Conservation (phyloP, 1,140 invertebrate genomes). For the Stenopsyche tienmushanensis region DNA sequence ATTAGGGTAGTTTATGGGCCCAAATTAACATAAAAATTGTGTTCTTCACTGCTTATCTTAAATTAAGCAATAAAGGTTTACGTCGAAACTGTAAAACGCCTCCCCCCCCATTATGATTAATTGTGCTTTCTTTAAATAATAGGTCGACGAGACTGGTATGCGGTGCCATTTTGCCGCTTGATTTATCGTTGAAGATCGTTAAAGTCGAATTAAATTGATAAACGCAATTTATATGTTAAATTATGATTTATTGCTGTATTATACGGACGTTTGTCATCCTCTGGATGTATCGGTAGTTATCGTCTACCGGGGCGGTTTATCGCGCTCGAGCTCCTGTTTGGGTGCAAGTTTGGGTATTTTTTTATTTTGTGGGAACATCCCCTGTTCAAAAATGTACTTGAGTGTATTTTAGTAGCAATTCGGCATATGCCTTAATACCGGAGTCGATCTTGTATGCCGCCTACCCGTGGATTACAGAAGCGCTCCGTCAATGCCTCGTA, state of each 20-base stretch:
- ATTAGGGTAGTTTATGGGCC: neutral
- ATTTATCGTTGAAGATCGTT: neutral
- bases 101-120: neutral
- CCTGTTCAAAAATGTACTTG: too few species aligned
- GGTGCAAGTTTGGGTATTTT: too few species aligned
- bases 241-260: neutral
- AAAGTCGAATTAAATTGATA: neutral
- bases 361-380: too few species aligned
- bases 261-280: neutral
- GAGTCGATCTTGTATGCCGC: neutral
- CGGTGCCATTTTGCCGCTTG: neutral
- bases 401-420: too few species aligned
- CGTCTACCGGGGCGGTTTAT: too few species aligned
- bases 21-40: neutral
- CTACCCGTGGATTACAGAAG: neutral
- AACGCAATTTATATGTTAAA: neutral
- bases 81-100: neutral
- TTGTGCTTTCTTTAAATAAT: neutral
- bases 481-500: neutral
- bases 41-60: neutral
- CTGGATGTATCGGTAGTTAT: too few species aligned
- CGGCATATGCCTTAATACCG: neutral
- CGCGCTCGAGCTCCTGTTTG: too few species aligned
- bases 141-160: neutral
- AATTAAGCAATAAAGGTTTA: neutral